Percentiles rank a stretch among this genome's conserved stretches.
Evolutionary conservation across 2,113 vertebrate species (phyloP).

Genomic region (Archilochus colubris): DNA sequence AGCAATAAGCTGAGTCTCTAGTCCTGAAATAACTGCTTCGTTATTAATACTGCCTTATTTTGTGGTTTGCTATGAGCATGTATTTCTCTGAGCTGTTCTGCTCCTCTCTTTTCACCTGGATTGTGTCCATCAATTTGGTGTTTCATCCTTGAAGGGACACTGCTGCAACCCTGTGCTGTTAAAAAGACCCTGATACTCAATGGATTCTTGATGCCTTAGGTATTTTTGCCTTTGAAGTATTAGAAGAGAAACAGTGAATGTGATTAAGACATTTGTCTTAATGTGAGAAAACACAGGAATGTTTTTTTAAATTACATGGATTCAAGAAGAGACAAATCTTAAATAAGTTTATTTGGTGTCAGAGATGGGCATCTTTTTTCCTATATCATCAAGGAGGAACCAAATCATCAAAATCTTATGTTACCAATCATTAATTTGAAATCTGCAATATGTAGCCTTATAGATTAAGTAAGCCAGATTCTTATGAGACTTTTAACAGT

Average conservation of each 20-base stretch:
- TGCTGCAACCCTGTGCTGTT: not conserved
- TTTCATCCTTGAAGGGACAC: not conserved
- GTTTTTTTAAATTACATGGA: not conserved
- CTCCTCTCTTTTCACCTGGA: not conserved
- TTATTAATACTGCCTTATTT: not conserved
- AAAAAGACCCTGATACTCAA: not conserved
- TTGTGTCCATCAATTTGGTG: not conserved
- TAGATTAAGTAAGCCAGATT: not conserved
- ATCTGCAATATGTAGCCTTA: not conserved
- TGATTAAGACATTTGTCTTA: not conserved
- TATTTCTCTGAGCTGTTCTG: not conserved
- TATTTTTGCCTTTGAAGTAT: not conserved
- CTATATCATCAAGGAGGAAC: not conserved
- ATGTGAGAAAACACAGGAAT: not conserved
- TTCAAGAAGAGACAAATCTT: not conserved
- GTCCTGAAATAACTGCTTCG: conserved; percentile 1
- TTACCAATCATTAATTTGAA: not conserved
- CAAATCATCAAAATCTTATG: not conserved
- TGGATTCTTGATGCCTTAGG: not conserved
- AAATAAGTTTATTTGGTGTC: not conserved
- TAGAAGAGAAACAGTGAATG: not conserved
- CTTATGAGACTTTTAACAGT: not conserved
- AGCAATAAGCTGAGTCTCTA: not conserved
- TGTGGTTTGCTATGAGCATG: not conserved
- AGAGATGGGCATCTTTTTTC: not conserved